These are phyloP conservation scores for Scolopax mira DNA, from an alignment of 2,113 vertebrate species.

Conservation along the genomic window DNA sequence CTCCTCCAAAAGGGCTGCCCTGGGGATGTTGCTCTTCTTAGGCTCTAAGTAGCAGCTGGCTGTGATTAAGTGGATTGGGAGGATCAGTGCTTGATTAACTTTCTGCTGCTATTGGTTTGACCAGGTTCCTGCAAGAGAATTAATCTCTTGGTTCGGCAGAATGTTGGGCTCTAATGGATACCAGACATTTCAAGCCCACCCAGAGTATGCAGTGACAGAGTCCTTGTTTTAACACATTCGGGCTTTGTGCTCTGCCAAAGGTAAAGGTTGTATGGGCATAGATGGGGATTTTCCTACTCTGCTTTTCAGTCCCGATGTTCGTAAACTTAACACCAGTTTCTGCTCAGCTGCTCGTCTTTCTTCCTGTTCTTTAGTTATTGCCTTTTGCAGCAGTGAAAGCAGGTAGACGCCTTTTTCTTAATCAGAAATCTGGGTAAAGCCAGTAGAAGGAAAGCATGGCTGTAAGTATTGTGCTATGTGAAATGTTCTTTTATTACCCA, in stretches of 20 bases:
- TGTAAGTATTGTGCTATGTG: neutral
- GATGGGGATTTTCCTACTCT: neutral
- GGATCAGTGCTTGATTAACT: slow-evolving; percentile 82
- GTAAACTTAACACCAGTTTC: accelerated
- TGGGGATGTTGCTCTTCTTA: slow-evolving; percentile 65
- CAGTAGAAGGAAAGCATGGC: neutral
- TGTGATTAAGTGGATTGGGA: slow-evolving; percentile 77
- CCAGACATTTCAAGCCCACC: slow-evolving; percentile 73
- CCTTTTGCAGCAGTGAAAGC: accelerated
- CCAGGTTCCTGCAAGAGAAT: slow-evolving; percentile 78
- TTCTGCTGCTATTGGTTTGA: slow-evolving; percentile 79
- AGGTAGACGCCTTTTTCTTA: neutral
- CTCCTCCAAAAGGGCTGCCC: slow-evolving; percentile 53
- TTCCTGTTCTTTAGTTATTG: accelerated
- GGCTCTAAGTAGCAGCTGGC: slow-evolving; percentile 78
- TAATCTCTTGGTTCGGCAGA: slow-evolving; percentile 76
- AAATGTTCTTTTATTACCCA: neutral
- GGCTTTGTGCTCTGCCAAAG: accelerated
- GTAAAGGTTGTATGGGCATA: neutral
- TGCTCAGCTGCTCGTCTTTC: neutral
- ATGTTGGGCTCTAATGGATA: slow-evolving; percentile 78
- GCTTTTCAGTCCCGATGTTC: neutral
- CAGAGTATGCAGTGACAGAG: slow-evolving; percentile 49
- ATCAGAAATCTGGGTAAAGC: neutral
- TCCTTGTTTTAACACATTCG: neutral